Evolutionary conservation across 37 sponge, comb jelly and placozoan genomes (phyloP).

Genomic region (Ephydatia muelleri): DNA sequence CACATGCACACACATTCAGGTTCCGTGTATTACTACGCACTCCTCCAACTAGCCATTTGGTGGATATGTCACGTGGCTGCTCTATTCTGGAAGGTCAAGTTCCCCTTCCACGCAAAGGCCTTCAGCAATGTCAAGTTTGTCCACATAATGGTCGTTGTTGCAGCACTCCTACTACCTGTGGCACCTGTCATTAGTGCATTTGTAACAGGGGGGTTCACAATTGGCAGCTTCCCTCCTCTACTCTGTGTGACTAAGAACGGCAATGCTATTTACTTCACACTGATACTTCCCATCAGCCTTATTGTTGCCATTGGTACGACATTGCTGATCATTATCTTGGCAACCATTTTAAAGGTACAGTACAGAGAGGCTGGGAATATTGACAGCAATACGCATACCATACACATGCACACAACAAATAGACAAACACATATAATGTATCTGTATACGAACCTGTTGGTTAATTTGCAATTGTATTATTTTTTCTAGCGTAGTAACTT

Average conservation of each 20-base stretch:
- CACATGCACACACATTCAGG: conserved; percentile 11
- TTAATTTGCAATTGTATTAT: too few relatives aligned
- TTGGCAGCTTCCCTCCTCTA: conserved; percentile 17
- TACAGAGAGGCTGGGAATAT: too few relatives aligned
- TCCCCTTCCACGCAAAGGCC: conserved; percentile 21
- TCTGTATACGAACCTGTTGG: too few relatives aligned
- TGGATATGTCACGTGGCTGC: conserved; percentile 33
- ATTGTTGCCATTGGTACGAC: conserved; percentile 28
- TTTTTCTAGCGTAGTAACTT: not conserved
- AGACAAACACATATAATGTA: not conserved
- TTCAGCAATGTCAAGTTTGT: not conserved
- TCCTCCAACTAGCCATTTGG: conserved; percentile 18
- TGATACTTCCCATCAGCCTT: conserved; percentile 33
- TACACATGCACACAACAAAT: not conserved
- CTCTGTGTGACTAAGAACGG: conserved; percentile 13
- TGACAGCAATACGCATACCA: not conserved
- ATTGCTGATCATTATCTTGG: conserved; percentile 32
- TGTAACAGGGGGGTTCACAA: not conserved
- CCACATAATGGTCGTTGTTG: conserved; percentile 9
- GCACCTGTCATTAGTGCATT: not conserved
- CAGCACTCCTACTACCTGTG: conserved; percentile 25
- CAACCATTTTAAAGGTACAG: conserved; percentile 21
- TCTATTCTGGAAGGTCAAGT: conserved; percentile 23
- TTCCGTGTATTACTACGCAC: conserved; percentile 14
- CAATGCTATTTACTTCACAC: not conserved